phyloP scores from a whole-genome alignment of 1,140 invertebrate species.

The Formica exsecta region DNA sequence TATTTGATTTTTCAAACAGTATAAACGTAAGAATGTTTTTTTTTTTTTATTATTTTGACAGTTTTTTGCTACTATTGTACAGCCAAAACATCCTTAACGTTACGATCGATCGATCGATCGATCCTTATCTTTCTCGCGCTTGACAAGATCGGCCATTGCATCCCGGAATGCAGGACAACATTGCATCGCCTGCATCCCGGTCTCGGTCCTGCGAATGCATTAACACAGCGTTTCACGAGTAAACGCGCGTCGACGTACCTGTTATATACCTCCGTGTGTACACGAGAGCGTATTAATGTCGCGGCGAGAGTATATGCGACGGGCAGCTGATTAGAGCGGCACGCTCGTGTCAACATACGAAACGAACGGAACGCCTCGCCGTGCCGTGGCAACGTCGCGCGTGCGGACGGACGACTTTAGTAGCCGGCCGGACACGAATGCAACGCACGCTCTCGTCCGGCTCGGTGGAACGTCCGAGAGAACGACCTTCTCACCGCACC shows the following conservation, averaged over 20 bases:
- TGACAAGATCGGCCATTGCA: not conserved
- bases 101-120: slow-evolving; percentile 5
- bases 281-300: slow-evolving; percentile 51
- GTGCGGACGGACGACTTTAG: slow-evolving; percentile 74
- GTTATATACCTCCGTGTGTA: slow-evolving; percentile 21
- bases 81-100: not conserved
- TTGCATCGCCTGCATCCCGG: not conserved
- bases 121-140: not conserved
- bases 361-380: slow-evolving; percentile 67
- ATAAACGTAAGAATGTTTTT: too few relatives aligned
- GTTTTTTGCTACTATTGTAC: too few relatives aligned
- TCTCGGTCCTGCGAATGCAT: slow-evolving; percentile 3
- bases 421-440: slow-evolving; percentile 75
- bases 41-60: too few relatives aligned
- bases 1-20: too few relatives aligned
- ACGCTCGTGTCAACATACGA: slow-evolving; percentile 73
- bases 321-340: slow-evolving; percentile 72
- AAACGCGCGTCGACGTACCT: slow-evolving; percentile 18
- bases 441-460: slow-evolving; percentile 54
- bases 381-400: slow-evolving; percentile 73
- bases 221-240: slow-evolving; percentile 14
- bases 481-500: slow-evolving; percentile 71
- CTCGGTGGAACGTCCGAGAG: slow-evolving; percentile 74
- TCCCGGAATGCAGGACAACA: not conserved
- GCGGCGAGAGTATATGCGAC: slow-evolving; percentile 34